These are phyloP conservation scores for Eupithecia dodoneata DNA, from an alignment of 2,888 invertebrate genomes.

Conservation along the genomic window DNA sequence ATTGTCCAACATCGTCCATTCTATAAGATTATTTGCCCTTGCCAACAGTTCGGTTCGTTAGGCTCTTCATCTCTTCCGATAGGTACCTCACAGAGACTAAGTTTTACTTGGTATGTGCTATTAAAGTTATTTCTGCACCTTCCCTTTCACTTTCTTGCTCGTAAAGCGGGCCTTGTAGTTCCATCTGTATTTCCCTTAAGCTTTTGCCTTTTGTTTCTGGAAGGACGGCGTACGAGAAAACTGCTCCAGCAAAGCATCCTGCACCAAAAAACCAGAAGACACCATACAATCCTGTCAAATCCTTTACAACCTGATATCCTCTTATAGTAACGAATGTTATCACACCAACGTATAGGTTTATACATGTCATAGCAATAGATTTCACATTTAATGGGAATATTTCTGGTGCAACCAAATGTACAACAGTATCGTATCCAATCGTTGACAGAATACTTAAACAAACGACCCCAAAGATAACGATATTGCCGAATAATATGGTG, in stretches of 20 bases:
- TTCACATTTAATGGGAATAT: constrained; percentile 84
- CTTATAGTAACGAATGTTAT: constrained; percentile 77
- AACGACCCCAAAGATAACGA: constrained; percentile 73
- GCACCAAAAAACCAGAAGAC: constrained; percentile 77
- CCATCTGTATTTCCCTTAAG: constrained; percentile 80
- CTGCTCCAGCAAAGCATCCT: constrained; percentile 69
- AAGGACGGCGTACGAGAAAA: constrained; percentile 72
- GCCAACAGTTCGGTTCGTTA: neutral
- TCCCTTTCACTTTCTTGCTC: constrained; percentile 30
- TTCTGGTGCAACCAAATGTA: constrained; percentile 80
- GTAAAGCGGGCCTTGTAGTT: constrained; percentile 64
- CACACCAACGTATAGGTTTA: constrained; percentile 69
- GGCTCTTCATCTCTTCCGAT: neutral
- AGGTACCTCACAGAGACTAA: neutral
- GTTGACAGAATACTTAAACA: constrained; percentile 58
- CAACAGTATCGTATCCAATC: constrained; percentile 76
- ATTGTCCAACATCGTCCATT: neutral
- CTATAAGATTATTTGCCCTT: neutral
- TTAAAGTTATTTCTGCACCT: constrained; percentile 12
- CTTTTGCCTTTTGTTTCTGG: constrained; percentile 85
- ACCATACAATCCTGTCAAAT: constrained; percentile 72
- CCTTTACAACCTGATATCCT: constrained; percentile 76
- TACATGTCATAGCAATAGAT: constrained; percentile 77
- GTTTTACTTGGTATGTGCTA: neutral
- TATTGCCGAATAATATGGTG: constrained; percentile 47